Percentiles rank a stretch among this genome's conserved stretches.
These are phyloP conservation scores for Channa maculata DNA, from an alignment of 2,113 vertebrate species.

Conservation along the genomic window DNA sequence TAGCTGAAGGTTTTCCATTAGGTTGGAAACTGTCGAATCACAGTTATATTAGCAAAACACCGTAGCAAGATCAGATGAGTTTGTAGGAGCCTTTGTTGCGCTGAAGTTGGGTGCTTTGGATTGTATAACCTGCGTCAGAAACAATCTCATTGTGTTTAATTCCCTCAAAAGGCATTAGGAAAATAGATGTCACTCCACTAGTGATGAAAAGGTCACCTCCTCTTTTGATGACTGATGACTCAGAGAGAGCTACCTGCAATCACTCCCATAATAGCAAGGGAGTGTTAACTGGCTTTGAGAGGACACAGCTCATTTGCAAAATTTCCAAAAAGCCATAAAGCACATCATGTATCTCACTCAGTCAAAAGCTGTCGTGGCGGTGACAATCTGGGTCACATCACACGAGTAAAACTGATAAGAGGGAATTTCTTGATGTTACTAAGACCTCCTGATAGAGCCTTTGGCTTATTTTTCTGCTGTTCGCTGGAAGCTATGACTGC, in stretches of 20 bases:
- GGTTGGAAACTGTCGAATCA: background rate
- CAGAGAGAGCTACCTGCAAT: background rate
- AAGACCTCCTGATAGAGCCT: slow-evolving; percentile 36
- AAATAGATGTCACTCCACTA: background rate
- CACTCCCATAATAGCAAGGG: no score
- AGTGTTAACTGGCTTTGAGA: background rate
- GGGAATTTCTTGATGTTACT: background rate
- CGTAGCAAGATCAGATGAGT: background rate
- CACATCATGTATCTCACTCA: background rate
- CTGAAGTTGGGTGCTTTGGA: background rate
- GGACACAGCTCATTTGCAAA: background rate
- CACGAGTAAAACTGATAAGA: slow-evolving; percentile 15
- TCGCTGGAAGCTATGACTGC: slow-evolving; percentile 51
- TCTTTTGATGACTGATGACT: background rate
- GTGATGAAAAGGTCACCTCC: background rate
- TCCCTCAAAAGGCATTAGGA: background rate
- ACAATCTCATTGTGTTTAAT: background rate
- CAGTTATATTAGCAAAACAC: background rate
- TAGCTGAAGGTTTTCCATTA: background rate
- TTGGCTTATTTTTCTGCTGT: slow-evolving; percentile 47
- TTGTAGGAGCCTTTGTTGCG: background rate
- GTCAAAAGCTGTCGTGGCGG: background rate
- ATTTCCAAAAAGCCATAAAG: background rate
- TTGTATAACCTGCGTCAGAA: background rate
- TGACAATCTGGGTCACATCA: background rate